Percentiles rank a stretch among this genome's conserved stretches.
These are phyloP conservation scores for Myotis daubentonii DNA, from an alignment of 2,797 vertebrate species.

Conservation along the genomic window DNA sequence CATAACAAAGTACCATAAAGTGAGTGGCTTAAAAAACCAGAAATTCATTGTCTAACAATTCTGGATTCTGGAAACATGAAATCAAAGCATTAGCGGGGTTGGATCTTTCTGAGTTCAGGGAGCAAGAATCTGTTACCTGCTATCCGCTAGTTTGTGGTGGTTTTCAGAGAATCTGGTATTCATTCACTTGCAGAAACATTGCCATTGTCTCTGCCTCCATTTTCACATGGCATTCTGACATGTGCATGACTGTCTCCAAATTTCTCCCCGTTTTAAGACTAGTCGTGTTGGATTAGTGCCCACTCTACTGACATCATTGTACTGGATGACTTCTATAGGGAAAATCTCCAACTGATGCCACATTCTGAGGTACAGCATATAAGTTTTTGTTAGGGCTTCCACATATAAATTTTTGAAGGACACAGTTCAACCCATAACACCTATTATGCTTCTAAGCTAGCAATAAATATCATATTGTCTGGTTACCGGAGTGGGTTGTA, in stretches of 20 bases:
- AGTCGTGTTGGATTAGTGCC: background rate
- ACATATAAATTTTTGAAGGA: background rate
- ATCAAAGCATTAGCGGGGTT: background rate
- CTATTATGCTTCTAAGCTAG: background rate
- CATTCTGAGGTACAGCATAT: background rate
- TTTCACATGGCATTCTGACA: background rate
- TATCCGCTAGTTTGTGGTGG: background rate
- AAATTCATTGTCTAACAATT: background rate
- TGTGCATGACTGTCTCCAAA: background rate
- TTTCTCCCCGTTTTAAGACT: background rate
- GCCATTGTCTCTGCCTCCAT: background rate
- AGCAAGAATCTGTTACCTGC: background rate
- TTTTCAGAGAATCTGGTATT: background rate
- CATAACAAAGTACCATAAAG: background rate
- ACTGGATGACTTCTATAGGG: background rate
- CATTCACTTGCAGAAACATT: background rate
- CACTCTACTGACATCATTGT: background rate
- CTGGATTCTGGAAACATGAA: background rate
- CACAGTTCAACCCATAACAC: background rate
- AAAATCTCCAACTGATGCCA: background rate
- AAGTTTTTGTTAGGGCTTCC: background rate
- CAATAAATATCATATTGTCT: background rate
- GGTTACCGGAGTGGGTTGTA: rapidly evolving
- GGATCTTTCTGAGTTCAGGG: background rate
- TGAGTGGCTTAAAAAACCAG: background rate